Conservation (phyloP, 2,113 vertebrate genomes). For the Lepisosteus osseus region DNA sequence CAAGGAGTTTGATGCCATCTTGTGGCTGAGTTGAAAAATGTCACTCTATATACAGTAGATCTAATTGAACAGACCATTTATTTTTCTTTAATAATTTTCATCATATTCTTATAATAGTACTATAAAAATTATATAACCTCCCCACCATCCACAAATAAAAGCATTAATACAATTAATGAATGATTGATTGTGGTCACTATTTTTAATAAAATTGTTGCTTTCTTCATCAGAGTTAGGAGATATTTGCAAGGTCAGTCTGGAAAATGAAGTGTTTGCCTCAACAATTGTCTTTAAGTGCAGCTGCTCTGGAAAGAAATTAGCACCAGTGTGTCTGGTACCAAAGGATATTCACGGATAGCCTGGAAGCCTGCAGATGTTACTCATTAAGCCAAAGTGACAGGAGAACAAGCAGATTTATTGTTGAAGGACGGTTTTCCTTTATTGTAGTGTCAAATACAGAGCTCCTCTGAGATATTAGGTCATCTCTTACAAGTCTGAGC, state of each 20-base stretch:
- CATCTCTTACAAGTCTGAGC: slow-evolving; percentile 16
- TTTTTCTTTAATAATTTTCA: too few relatives aligned
- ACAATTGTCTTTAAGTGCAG: neutral
- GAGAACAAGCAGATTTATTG: neutral
- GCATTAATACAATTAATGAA: too few relatives aligned
- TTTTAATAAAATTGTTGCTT: too few relatives aligned
- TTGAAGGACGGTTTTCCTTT: neutral
- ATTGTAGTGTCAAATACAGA: slow-evolving; percentile 31
- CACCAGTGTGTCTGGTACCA: neutral
- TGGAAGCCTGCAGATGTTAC: neutral
- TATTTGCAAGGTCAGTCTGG: too few relatives aligned
- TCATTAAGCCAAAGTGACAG: neutral
- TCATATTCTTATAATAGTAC: too few relatives aligned
- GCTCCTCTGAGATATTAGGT: slow-evolving; percentile 27
- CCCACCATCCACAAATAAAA: too few relatives aligned
- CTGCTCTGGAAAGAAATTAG: neutral
- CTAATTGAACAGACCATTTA: too few relatives aligned
- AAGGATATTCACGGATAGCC: neutral
- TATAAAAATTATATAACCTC: too few relatives aligned
- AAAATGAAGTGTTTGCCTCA: too few relatives aligned
- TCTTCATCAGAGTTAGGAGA: too few relatives aligned
- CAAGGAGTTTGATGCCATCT: slow-evolving; percentile 2
- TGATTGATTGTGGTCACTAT: too few relatives aligned
- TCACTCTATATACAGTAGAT: neutral
- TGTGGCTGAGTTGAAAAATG: slow-evolving; percentile 9